Conservation (phyloP, 2,888 invertebrate species). For the Noctua janthina region DNA sequence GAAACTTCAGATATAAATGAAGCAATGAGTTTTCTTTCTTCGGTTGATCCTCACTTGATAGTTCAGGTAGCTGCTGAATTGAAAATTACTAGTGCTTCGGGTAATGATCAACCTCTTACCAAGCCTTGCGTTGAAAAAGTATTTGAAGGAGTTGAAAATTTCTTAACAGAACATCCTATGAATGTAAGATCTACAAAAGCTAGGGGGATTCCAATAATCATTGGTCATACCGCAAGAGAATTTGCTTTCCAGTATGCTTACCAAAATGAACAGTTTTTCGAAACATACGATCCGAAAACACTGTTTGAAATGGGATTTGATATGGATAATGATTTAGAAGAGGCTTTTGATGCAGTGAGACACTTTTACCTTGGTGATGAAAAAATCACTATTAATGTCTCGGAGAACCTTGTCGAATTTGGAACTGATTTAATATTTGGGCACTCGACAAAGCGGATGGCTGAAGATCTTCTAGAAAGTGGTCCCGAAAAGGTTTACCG, state of each 20-base stretch:
- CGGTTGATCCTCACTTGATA: constrained; percentile 21
- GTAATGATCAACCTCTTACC: constrained; percentile 31
- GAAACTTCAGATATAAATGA: constrained; percentile 35
- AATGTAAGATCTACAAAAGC: constrained; percentile 39
- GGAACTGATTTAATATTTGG: constrained; percentile 43
- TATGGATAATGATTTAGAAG: constrained; percentile 20
- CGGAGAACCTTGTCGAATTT: constrained; percentile 21
- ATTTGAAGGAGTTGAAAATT: constrained; percentile 52
- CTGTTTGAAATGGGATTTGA: constrained; percentile 41
- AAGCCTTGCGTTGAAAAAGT: constrained; percentile 51
- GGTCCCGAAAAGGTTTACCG: constrained; percentile 34
- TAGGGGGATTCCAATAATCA: constrained; percentile 29
- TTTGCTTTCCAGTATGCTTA: constrained; percentile 26
- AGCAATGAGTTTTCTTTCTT: constrained; percentile 38
- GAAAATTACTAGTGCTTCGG: constrained; percentile 10
- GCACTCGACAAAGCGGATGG: constrained; percentile 47
- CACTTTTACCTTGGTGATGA: constrained; percentile 53
- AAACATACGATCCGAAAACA: constrained; percentile 19
- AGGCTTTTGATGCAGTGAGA: constrained; percentile 6
- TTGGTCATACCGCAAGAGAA: constrained; percentile 43
- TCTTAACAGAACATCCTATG: constrained; percentile 49
- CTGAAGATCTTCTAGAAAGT: constrained; percentile 28
- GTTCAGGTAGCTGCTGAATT: constrained; percentile 4
- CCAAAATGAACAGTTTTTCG: constrained; percentile 18
- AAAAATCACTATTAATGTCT: constrained; percentile 5